Evolutionary conservation across 2,888 invertebrate species (phyloP).

Genomic region (Eulithis testata): DNA sequence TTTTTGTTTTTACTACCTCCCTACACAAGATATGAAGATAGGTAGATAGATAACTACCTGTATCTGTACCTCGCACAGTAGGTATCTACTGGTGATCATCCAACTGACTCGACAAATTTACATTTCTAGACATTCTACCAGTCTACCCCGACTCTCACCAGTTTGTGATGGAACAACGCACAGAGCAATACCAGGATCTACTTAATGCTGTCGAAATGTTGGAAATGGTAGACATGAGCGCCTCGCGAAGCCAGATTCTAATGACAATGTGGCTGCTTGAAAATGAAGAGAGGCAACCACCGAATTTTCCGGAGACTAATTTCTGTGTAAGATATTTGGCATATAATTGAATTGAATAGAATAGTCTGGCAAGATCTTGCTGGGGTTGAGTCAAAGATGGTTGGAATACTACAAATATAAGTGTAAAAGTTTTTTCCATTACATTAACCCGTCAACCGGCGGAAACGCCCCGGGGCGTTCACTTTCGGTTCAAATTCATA

Average conservation of each 20-base stretch:
- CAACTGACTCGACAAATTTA: not conserved
- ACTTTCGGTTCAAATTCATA: no score
- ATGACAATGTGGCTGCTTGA: constrained; percentile 93
- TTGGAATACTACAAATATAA: no score
- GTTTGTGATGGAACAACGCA: constrained; percentile 90
- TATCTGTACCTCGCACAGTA: not conserved
- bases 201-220: constrained; percentile 88
- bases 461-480: no score
- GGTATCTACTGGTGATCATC: no score
- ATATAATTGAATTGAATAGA: no score
- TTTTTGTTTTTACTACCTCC: no score
- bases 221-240: constrained; percentile 86
- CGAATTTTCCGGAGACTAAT: constrained; percentile 67
- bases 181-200: constrained; percentile 90
- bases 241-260: constrained; percentile 88
- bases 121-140: constrained; percentile 88
- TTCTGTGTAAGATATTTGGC: constrained; percentile 56
- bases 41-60: no score
- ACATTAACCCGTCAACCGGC: no score
- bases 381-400: no score
- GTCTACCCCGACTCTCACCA: constrained; percentile 90
- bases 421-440: no score
- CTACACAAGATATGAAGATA: no score
- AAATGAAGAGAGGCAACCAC: constrained; percentile 83
- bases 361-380: no score